These are phyloP conservation scores for Eupeodes latifasciatus DNA, from an alignment of 2,888 invertebrate species.

Conservation along the genomic window DNA sequence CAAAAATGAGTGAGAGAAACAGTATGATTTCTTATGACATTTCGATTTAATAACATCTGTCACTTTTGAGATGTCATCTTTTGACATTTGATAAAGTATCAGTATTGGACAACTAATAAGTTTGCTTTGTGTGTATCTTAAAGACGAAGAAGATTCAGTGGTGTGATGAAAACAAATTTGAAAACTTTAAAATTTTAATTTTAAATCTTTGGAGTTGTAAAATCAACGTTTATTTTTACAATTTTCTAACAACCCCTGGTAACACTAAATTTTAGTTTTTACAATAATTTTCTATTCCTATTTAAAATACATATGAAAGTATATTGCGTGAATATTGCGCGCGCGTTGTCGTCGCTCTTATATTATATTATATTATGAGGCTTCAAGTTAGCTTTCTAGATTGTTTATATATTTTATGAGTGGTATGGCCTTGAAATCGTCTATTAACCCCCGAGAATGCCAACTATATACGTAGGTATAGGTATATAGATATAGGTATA, in stretches of 20 bases:
- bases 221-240: not conserved
- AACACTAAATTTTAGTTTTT: not conserved
- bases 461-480: not conserved
- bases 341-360: slow-evolving; percentile 1
- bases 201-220: no score
- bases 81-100: no score
- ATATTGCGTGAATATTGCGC: slow-evolving; percentile 1
- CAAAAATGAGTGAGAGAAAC: no score
- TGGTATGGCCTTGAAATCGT: slow-evolving; percentile 69
- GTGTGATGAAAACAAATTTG: no score
- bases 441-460: slow-evolving; percentile 59
- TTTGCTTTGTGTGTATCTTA: no score
- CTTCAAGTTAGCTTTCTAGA: slow-evolving; percentile 6
- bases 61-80: no score
- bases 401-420: slow-evolving; percentile 45
- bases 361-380: not conserved
- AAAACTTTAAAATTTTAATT: no score
- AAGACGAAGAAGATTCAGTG: no score
- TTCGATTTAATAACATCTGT: no score
- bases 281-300: not conserved
- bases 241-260: not conserved
- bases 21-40: no score
- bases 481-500: no score
- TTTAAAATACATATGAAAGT: not conserved
- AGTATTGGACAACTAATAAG: no score